Evolutionary conservation across 2,113 vertebrate genomes (phyloP).

Genomic region (Hepsetus odoe): DNA sequence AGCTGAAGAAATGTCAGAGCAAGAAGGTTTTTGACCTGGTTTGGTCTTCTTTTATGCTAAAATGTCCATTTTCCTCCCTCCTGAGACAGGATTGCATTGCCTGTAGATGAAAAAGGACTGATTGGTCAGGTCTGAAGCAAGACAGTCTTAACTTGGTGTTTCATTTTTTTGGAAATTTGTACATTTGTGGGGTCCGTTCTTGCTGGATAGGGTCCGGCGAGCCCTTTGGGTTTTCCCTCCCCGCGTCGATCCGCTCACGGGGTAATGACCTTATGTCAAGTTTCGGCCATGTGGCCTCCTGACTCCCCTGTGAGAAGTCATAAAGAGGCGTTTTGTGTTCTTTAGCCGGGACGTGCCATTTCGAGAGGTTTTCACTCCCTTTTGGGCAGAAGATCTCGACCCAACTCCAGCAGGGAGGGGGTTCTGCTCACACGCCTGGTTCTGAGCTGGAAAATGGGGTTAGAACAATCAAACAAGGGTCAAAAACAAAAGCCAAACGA

Average conservation of each 20-base stretch:
- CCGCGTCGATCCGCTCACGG: background rate
- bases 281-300: background rate
- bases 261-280: background rate
- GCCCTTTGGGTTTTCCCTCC: background rate
- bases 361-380: background rate
- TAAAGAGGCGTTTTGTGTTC: constrained; percentile 3
- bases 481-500: background rate
- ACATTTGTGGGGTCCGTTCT: background rate
- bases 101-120: background rate
- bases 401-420: too few species aligned
- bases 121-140: background rate
- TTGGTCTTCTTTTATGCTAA: too few species aligned
- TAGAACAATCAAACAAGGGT: constrained; percentile 31
- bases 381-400: background rate
- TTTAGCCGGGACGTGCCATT: background rate
- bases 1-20: too few species aligned
- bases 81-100: background rate
- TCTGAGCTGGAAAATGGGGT: constrained; percentile 13
- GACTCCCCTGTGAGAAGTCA: constrained; percentile 27
- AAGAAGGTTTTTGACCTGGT: background rate
- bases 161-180: too few species aligned
- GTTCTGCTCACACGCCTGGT: background rate
- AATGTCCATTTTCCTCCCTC: background rate
- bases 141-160: too few species aligned
- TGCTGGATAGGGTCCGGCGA: background rate